Conservation (phyloP, 2,797 vertebrate species). For the Lacerta bilineata region DNA sequence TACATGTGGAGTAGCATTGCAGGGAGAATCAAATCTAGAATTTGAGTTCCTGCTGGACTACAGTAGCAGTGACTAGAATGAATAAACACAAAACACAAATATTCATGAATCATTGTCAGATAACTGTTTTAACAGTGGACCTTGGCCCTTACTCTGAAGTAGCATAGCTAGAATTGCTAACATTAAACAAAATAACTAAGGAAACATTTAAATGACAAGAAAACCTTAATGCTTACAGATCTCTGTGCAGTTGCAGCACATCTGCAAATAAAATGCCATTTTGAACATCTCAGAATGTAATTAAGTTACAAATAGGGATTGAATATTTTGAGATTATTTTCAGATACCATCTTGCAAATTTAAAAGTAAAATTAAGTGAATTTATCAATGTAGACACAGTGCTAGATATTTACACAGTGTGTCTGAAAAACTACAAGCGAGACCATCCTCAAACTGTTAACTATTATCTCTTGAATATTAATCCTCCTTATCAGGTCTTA, state of each 20-base stretch:
- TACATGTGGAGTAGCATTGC: background rate
- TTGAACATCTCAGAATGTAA: background rate
- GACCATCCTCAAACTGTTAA: background rate
- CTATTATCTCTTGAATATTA: background rate
- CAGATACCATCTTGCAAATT: background rate
- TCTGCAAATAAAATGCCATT: conserved; percentile 9
- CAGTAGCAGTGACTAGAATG: background rate
- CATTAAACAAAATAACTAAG: conserved; percentile 12
- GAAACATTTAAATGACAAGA: conserved; percentile 28
- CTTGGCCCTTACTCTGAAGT: conserved; percentile 8
- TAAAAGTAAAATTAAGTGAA: background rate
- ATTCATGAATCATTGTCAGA: conserved; percentile 37
- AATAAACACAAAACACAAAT: conserved; percentile 10
- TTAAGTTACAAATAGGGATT: background rate
- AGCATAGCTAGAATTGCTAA: conserved; percentile 27
- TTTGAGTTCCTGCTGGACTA: background rate
- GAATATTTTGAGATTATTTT: background rate
- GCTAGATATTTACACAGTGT: background rate
- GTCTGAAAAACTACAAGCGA: background rate
- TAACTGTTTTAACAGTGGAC: conserved; percentile 5
- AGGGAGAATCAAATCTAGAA: background rate
- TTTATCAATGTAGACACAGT: background rate
- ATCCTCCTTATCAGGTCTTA: background rate
- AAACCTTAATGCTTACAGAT: background rate
- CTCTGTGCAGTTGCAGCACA: background rate